Evolutionary conservation across 2,797 vertebrate genomes (phyloP).

Genomic region (Tympanoctomys barrerae): DNA sequence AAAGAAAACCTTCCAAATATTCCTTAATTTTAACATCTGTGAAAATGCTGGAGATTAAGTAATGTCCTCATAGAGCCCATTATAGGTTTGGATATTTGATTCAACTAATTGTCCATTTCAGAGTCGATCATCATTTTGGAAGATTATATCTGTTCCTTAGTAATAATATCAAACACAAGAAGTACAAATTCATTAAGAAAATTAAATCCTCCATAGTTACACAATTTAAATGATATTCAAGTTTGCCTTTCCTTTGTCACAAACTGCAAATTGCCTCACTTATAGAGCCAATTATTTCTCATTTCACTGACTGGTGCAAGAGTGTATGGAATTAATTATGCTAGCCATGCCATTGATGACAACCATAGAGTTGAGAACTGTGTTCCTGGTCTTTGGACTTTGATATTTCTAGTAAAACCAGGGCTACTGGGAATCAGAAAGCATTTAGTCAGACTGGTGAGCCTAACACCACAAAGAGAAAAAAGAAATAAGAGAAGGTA

Average conservation of each 20-base stretch:
- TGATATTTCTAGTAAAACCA: conserved; percentile 1
- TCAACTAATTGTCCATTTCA: conserved; percentile 75
- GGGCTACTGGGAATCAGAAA: background rate
- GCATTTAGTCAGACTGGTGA: background rate
- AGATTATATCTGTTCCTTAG: conserved; percentile 69
- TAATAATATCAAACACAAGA: conserved; percentile 72
- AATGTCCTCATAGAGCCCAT: conserved; percentile 48
- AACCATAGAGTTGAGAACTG: background rate
- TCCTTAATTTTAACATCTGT: conserved; percentile 36
- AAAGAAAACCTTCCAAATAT: background rate
- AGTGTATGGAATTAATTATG: conserved; percentile 49
- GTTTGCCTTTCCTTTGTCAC: conserved; percentile 62
- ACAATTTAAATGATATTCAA: conserved; percentile 68
- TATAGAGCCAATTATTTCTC: conserved; percentile 63
- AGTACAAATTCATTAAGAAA: conserved; percentile 74
- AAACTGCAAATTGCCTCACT: conserved; percentile 69
- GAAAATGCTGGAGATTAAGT: conserved; percentile 45
- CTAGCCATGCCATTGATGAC: background rate
- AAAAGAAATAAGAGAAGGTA: background rate
- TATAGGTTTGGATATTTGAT: conserved; percentile 69
- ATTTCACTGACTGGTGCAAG: conserved; percentile 9
- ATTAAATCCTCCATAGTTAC: conserved; percentile 69
- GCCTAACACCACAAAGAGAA: background rate
- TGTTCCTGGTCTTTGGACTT: background rate
- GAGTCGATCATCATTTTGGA: conserved; percentile 67